These are phyloP conservation scores for Pseudopipra pipra DNA, from an alignment of 2,113 vertebrate species.

Conservation along the genomic window DNA sequence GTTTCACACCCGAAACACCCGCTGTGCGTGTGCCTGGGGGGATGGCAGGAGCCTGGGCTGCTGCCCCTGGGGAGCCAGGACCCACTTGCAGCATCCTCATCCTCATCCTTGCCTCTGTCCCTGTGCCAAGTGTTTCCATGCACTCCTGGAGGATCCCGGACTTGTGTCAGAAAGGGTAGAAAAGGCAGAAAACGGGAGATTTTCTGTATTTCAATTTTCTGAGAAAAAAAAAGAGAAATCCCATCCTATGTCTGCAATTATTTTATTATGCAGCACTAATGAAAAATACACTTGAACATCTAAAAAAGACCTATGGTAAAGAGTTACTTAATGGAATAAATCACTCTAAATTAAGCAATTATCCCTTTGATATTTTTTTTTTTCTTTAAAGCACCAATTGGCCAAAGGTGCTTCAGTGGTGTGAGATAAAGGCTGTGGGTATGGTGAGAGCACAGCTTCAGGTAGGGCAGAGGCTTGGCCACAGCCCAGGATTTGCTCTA, in stretches of 20 bases:
- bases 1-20: not conserved
- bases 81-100: not conserved
- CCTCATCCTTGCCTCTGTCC: not conserved
- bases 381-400: not conserved
- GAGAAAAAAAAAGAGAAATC: constrained; percentile 20
- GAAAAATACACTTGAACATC: constrained; percentile 64
- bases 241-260: constrained; percentile 54
- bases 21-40: accelerated
- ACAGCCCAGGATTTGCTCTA: not conserved
- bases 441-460: not conserved
- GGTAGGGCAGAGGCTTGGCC: not conserved
- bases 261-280: constrained; percentile 72
- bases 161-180: not conserved
- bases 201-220: not conserved
- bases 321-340: constrained; percentile 70
- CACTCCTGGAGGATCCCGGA: not conserved
- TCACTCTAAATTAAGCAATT: constrained; percentile 65
- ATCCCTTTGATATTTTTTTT: constrained; percentile 52
- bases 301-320: constrained; percentile 53
- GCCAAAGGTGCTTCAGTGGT: not conserved
- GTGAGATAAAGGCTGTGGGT: not conserved
- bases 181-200: not conserved
- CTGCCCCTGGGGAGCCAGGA: not conserved
- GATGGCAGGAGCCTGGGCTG: not conserved
- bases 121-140: accelerated